Evolutionary conservation across 2,888 invertebrate genomes (phyloP).

Genomic region (Balanococcus diminutus): DNA sequence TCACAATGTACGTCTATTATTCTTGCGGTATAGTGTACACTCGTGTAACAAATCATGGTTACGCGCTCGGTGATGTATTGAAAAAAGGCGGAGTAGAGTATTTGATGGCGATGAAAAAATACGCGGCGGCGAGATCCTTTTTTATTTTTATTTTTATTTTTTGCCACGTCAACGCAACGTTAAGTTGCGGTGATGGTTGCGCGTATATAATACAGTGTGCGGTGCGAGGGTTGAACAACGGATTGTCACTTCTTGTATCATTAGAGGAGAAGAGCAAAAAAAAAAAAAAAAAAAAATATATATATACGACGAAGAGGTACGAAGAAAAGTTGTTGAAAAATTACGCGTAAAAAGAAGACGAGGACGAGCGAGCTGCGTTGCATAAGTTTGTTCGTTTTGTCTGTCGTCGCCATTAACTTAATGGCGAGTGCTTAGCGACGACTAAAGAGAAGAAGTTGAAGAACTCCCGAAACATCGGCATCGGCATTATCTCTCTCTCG

Average conservation of each 20-base stretch:
- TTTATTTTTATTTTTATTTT: neutral
- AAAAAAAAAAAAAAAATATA: neutral
- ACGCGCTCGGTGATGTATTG: neutral
- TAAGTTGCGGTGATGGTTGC: neutral
- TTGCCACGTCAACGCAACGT: neutral
- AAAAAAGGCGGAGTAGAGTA: neutral
- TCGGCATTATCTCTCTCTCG: slow-evolving; percentile 39
- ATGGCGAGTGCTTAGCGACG: slow-evolving; percentile 47
- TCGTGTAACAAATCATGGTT: neutral
- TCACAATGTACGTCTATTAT: neutral
- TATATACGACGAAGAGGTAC: neutral
- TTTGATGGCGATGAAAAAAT: neutral
- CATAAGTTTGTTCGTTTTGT: slow-evolving; percentile 47
- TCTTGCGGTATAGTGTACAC: neutral
- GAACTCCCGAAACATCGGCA: slow-evolving; percentile 48
- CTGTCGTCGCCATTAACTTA: slow-evolving; percentile 48
- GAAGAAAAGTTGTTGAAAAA: slow-evolving; percentile 37
- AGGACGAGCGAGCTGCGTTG: slow-evolving; percentile 13
- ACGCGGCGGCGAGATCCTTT: neutral
- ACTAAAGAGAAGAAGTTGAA: slow-evolving; percentile 26
- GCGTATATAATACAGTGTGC: neutral
- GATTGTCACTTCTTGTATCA: neutral
- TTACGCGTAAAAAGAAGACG: slow-evolving; percentile 5
- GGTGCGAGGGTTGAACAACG: neutral
- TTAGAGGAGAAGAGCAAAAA: neutral